Base-by-base conservation (phyloP, 2,113 vertebrate genomes). In the Nerophis lumbriciformis region DNA sequence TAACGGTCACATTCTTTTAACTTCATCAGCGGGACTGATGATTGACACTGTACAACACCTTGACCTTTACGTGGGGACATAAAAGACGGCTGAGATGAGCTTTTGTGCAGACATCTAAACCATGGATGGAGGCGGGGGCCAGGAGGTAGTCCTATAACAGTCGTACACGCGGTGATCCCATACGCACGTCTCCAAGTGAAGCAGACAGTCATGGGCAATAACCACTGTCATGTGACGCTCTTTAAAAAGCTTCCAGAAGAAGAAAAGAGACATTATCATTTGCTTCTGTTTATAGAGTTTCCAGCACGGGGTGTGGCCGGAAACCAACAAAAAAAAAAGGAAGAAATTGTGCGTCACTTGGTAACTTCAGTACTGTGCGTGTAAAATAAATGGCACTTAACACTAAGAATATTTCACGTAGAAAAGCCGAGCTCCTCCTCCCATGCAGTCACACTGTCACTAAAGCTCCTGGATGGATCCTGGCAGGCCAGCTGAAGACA, bases 311-410 rank as follows among this genome's bases (percentile, higher is more conserved):
- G 49, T 68, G 73, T 19, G 64, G 48, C 36, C 38, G 6, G 28
- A 54, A 54, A 54, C 28, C 28, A 28, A 28, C 28, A 28, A 12
- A 36, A 61, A 61, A 48, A 61, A 61, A 48, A 72, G 66, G 53
- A 16, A 68, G 68, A 71, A 68, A 53, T 84, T 88, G 87, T 88
- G 89, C 83, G 79, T 85, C 83, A 81, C 81, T 82, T 75, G 78
- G 76, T 82, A 79, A 86, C 83, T 87, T 87, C 80, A 81, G 88
- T 79, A 83, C 65, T 79, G 83, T 76, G 77, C 78, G 83, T 80
- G 74, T 81, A 85, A 85, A 85, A 88, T 78, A 87, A 89, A 90
- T 91, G 91, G 91, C 91, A 91, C 90, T 88, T 89, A 85, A 89
- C 82, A 89, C 87, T 87, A 88, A 73, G 83, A 89, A 85, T 75